Conservation (phyloP, 2,888 invertebrate species). For the Noctua janthina region DNA sequence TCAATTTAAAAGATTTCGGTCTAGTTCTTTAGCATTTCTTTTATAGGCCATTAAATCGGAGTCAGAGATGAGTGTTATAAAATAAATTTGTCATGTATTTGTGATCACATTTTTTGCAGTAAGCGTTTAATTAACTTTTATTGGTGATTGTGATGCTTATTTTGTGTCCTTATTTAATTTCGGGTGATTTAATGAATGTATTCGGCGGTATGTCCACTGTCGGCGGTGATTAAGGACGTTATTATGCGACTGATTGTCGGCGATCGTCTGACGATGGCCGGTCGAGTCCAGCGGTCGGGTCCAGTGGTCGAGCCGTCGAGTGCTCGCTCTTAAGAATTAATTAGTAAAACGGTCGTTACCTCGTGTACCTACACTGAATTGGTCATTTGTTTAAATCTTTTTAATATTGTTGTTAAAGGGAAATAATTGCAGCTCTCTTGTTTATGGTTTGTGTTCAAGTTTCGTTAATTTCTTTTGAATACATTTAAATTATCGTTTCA, state of each 20-base stretch:
- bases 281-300: neutral
- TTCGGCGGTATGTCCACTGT: constrained; percentile 13
- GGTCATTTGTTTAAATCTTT: constrained; percentile 22
- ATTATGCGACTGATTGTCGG: constrained; percentile 14
- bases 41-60: constrained; percentile 33
- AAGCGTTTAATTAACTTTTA: constrained; percentile 46
- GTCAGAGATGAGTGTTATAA: constrained; percentile 4
- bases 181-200: neutral
- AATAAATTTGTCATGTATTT: constrained; percentile 31
- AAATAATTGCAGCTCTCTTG: constrained; percentile 22
- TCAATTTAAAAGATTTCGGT: constrained; percentile 45
- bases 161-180: constrained; percentile 25
- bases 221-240: constrained; percentile 19
- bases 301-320: neutral
- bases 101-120: constrained; percentile 26
- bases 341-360: constrained; percentile 24
- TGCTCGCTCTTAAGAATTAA: constrained; percentile 24
- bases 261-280: neutral
- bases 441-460: constrained; percentile 15
- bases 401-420: constrained; percentile 19
- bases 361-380: constrained; percentile 1
- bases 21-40: constrained; percentile 42
- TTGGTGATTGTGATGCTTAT: constrained; percentile 26
- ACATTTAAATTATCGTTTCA: neutral
- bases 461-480: constrained; percentile 1